Conservation (phyloP, 37 sponge, comb jelly and placozoan species). For the Beroe ovata region DNA sequence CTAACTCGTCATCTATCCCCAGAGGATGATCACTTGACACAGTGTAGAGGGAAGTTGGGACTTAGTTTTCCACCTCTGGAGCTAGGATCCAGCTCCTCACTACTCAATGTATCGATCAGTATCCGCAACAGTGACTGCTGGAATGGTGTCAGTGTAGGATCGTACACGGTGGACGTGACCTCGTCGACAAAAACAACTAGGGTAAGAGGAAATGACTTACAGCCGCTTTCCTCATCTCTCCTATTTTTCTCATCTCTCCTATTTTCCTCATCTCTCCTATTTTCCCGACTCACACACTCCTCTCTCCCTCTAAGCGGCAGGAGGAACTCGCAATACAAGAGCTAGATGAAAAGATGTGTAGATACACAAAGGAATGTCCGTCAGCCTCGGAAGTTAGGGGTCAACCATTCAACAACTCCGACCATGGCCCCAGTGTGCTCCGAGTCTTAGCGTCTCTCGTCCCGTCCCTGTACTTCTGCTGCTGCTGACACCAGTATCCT, state of each 20-base stretch:
- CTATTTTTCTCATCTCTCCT: too few species aligned
- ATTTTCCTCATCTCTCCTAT: too few species aligned
- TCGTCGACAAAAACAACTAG: neutral
- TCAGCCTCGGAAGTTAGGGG: neutral
- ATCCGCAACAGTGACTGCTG: neutral
- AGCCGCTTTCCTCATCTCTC: too few species aligned
- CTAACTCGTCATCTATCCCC: neutral
- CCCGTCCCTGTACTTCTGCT: constrained; percentile 59
- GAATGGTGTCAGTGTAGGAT: constrained; percentile 10
- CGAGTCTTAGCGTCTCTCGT: constrained; percentile 42
- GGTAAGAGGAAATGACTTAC: neutral
- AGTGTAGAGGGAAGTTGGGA: constrained; percentile 25
- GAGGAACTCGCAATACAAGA: constrained; percentile 26
- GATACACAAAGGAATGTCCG: constrained; percentile 8
- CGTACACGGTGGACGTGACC: constrained; percentile 1
- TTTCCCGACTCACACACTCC: too few species aligned
- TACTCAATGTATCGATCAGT: constrained; percentile 22
- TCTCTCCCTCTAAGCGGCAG: neutral
- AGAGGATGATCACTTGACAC: neutral
- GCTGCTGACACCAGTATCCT: constrained; percentile 50
- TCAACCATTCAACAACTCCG: constrained; percentile 24
- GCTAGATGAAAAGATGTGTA: constrained; percentile 56
- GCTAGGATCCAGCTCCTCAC: neutral
- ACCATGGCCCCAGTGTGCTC: constrained; percentile 30
- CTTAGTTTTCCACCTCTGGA: constrained; percentile 53